Conservation (phyloP, 2,113 vertebrate species). For the Amphilophus citrinellus region DNA sequence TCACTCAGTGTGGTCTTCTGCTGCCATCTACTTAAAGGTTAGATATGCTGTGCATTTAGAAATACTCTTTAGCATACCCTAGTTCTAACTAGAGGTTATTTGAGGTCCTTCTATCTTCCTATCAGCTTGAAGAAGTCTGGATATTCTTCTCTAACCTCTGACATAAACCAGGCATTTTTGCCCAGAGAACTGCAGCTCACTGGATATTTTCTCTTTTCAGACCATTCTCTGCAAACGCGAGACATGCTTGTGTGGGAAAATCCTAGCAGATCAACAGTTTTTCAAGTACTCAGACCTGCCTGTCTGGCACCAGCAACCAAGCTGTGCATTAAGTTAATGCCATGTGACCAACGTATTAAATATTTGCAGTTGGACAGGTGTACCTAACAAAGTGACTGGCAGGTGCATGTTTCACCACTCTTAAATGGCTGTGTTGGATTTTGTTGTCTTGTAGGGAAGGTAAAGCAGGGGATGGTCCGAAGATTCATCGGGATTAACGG, state of each 20-base stretch:
- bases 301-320: neutral
- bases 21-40: neutral
- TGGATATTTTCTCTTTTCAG: neutral
- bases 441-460: conserved; percentile 69
- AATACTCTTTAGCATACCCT: neutral
- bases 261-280: neutral
- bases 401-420: neutral
- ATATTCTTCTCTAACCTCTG: neutral
- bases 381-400: neutral
- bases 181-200: neutral
- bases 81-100: neutral
- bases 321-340: neutral
- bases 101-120: neutral
- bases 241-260: neutral
- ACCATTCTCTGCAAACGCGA: neutral
- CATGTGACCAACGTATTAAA: too few species aligned
- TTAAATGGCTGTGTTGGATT: neutral
- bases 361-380: neutral
- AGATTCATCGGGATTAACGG: conserved; percentile 78
- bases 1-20: neutral
- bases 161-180: neutral
- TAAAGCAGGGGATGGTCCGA: conserved; percentile 68
- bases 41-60: neutral
- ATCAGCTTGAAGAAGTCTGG: neutral
- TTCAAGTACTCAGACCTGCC: neutral